A percentile compares a stretch with the other conserved stretches of the same genome.
Conservation (phyloP, 2,797 vertebrate genomes). For the Gambusia yucatana region DNA sequence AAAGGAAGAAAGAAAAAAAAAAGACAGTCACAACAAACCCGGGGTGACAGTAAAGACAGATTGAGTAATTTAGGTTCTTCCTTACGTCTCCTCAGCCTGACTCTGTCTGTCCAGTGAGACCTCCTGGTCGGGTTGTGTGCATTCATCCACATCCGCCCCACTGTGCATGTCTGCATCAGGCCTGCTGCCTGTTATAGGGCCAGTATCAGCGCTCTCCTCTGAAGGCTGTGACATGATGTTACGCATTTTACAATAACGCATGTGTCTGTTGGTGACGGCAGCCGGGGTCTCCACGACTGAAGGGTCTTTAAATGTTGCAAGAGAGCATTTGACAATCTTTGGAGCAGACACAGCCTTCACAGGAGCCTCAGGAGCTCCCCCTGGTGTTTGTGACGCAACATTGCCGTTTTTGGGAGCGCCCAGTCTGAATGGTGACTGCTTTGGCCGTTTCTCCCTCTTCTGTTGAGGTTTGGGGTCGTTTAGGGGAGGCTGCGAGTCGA, state of each 20-base stretch:
- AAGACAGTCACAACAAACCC: neutral
- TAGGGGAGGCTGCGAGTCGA: neutral
- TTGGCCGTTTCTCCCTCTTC: constrained; percentile 12
- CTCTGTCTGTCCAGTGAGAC: constrained; percentile 12
- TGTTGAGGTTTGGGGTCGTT: constrained; percentile 10
- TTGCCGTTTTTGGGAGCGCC: constrained; percentile 30
- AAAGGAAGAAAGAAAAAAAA: constrained; percentile 2
- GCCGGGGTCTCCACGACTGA: constrained; percentile 11
- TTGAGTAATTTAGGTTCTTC: neutral
- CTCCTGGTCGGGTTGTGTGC: neutral
- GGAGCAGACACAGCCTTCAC: constrained; percentile 20
- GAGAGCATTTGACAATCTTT: constrained; percentile 56
- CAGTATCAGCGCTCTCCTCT: constrained; percentile 13
- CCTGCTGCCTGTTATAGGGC: neutral
- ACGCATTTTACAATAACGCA: constrained; percentile 8
- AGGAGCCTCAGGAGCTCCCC: constrained; percentile 17
- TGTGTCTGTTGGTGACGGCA: neutral
- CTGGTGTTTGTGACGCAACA: constrained; percentile 3
- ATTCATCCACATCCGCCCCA: constrained; percentile 16
- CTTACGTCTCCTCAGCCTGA: constrained; percentile 57
- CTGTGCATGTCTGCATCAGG: constrained; percentile 3
- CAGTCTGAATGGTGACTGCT: constrained; percentile 12
- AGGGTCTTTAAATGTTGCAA: constrained; percentile 55
- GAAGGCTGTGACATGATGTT: constrained; percentile 9
- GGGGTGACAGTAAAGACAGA: neutral